These are phyloP conservation scores for Catonia carolina DNA, from an alignment of 2,888 invertebrate genomes.

Conservation along the genomic window DNA sequence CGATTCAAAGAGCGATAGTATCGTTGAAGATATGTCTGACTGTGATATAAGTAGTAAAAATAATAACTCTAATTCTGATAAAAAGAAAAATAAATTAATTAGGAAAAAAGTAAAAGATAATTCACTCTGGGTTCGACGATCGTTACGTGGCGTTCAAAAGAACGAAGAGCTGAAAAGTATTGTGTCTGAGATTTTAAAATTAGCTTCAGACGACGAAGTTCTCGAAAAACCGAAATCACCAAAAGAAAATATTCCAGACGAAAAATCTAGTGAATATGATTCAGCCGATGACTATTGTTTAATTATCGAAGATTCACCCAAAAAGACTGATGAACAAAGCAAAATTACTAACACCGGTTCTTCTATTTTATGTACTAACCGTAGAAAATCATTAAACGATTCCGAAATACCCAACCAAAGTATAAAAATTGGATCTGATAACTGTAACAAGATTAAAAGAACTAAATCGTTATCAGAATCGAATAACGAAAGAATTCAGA, in stretches of 20 bases:
- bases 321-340: slow-evolving; percentile 1
- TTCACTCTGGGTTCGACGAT: slow-evolving; percentile 25
- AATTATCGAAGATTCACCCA: slow-evolving; percentile 18
- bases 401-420: too few species aligned
- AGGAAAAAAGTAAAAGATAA: slow-evolving; percentile 21
- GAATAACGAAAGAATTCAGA: too few species aligned
- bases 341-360: too few species aligned
- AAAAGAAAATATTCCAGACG: background rate
- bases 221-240: background rate
- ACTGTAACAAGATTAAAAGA: too few species aligned
- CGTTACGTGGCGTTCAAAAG: background rate
- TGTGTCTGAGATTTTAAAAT: background rate
- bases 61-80: background rate
- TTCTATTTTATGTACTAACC: too few species aligned
- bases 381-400: too few species aligned
- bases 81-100: background rate
- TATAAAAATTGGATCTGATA: too few species aligned
- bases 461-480: too few species aligned
- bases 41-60: slow-evolving; percentile 14
- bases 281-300: slow-evolving; percentile 12
- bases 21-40: slow-evolving; percentile 17
- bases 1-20: slow-evolving; percentile 18
- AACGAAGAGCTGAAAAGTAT: background rate
- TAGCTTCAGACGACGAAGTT: background rate
- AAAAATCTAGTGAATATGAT: background rate